Base-by-base conservation (phyloP, 2,888 invertebrate species). In the Epirrhoe tristata region DNA sequence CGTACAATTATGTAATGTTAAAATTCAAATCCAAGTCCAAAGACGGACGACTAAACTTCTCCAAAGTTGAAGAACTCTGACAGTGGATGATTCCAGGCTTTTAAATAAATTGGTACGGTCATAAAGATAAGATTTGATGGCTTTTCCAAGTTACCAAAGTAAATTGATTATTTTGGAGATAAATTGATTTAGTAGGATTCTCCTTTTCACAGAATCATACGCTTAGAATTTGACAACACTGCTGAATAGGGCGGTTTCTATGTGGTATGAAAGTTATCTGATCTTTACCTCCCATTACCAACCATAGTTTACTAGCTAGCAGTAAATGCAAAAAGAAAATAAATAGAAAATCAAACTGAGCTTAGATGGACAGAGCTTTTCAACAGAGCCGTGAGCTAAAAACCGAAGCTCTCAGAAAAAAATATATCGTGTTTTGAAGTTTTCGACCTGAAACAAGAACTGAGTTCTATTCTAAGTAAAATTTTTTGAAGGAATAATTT, bases 51-150 rank as follows among this genome's bases (percentile, higher is more conserved):
- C 53, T 10, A 53, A 67, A 63, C 24, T 67, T 67, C 56, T 63
- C 53, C 50, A 52, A 63, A 67, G 63, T 67, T 67, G 59, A 67
- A 52, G 53, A 67, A 67, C 63, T 67, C 63, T 69, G 73, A 63
- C 71, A 69, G 65, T 71, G 59, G 66, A 73, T 71, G 65, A 67
- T 71, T 71, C 57, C 59, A 64, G 54, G 71, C 73, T 73, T 69
- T 71, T 69, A 69, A 71, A 62, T 73, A 66, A 71, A 71, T 71
- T 69, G 73, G 58, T 63, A 71, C 71, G 66, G 67, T 67, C 72
- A 67, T 67, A 64, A 65, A 69, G 64, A 55, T 59, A 59, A 67
- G 66, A 70, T 69, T 63, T 68, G 56, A 63, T 67, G 65, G 67
- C 63, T 61, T 68, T 65, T 54, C 67, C 63, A 58, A 67, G 60